A percentile compares a stretch with the other conserved stretches of the same genome.
Evolutionary conservation across 2,888 invertebrate genomes (phyloP).

Genomic region (Drosophila tanythrix): DNA sequence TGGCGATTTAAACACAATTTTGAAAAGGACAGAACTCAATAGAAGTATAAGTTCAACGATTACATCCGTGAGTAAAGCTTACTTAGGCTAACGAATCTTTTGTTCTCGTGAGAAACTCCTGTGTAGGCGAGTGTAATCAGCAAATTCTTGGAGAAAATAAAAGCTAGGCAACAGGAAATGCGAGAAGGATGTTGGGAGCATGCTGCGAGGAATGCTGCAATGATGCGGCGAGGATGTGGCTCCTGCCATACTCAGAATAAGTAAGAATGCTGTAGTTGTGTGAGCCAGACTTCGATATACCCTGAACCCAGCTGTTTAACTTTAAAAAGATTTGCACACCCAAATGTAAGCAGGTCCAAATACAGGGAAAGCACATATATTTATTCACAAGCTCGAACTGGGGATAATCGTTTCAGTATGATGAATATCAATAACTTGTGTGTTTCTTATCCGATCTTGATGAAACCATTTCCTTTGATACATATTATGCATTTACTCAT

Average conservation of each 20-base stretch:
- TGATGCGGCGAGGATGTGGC: constrained; percentile 43
- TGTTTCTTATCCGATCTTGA: not conserved
- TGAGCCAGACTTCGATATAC: not conserved
- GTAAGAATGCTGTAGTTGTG: not conserved
- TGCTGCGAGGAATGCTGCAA: constrained; percentile 22
- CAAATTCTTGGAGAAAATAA: constrained; percentile 27
- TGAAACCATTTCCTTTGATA: not conserved
- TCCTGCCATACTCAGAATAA: constrained; percentile 31
- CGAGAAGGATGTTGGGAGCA: constrained; percentile 14
- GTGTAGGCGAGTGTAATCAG: constrained; percentile 44
- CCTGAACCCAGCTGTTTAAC: not conserved
- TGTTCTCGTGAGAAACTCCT: not conserved
- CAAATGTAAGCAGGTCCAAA: not conserved
- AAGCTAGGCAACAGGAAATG: constrained; percentile 26
- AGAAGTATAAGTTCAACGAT: not conserved
- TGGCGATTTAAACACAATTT: not conserved
- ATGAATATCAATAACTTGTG: not conserved
- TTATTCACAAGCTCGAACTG: not conserved
- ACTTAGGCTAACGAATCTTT: not conserved
- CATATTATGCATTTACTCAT: not conserved
- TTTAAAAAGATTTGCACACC: not conserved
- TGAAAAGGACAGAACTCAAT: not conserved
- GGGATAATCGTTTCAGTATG: not conserved
- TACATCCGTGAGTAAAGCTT: not conserved
- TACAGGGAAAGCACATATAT: too few relatives aligned